Evolutionary conservation across 2,888 invertebrate species (phyloP), one percentile per base, ranked within the genome.

Genomic region (Apodemia duryi): DNA sequence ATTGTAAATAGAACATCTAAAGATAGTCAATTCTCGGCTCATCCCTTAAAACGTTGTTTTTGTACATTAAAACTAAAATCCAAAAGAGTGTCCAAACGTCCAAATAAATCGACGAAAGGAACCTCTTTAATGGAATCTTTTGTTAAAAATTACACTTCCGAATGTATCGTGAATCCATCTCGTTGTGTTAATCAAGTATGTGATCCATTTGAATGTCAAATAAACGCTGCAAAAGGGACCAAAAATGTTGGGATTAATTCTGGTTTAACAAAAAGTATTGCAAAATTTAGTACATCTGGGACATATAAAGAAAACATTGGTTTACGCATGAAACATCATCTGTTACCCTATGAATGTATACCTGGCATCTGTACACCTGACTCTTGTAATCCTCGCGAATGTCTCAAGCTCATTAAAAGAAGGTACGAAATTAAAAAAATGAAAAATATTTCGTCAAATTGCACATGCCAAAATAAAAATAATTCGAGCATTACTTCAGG

Each of bases 31-130:
- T 63, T 54, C 11, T 43, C 63, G 68, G 76, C 72, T 68, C 67
- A 73, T 57, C 69, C 67, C 52, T 72, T 79, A 67, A 73, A 73
- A 35, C 77, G 73, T 70, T 83, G 81, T 67, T 74, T 76, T 63
- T 81, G 82, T 69, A 79, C 76, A 10, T 70, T 80, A 61, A 78
- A 80, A 72, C 66, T 81, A 41, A 65, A 74, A 75, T 64, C 49
- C 61, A 41, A 65, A 68, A 61, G 69, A 70, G 49, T 41, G 28
- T 66, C 57, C 62, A 38, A 52, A 32, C 65, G 63, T 66, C 68
- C 68, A 63, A 68, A 66, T 32, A 41, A 65, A 46, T 57, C 49
- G 65, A 6, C 43, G n/a, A 65, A 52, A 21, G 57, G 51, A 43
- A 11, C 49, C 43, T 68, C 65, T 38, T 13, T 64, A 32, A 35